A percentile compares a stretch with the other conserved stretches of the same genome.
phyloP scores from a whole-genome alignment of 2,797 vertebrate species.

The Myripristis jacobus region DNA sequence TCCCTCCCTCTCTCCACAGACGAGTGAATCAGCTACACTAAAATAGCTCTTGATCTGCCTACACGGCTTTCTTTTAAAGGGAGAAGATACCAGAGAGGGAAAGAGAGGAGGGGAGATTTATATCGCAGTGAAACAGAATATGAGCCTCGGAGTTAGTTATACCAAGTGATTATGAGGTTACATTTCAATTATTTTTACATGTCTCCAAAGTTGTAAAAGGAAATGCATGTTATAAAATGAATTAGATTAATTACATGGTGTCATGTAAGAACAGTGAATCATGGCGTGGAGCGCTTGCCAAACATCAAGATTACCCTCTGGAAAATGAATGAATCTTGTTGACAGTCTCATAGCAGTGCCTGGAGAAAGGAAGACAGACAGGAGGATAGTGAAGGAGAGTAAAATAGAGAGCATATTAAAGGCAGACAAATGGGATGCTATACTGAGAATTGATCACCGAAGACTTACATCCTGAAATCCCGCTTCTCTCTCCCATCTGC shows the following conservation, averaged over 20 bases:
- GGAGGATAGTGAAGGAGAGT: constrained; percentile 6
- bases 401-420: constrained; percentile 44
- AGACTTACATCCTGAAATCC: background rate
- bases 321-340: constrained; percentile 55
- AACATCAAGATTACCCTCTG: constrained; percentile 52
- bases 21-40: constrained; percentile 70
- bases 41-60: constrained; percentile 73
- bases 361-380: constrained; percentile 15
- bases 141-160: constrained; percentile 46
- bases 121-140: constrained; percentile 41
- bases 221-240: constrained; percentile 53
- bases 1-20: constrained; percentile 50
- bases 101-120: constrained; percentile 52
- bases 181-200: constrained; percentile 65
- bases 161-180: constrained; percentile 56
- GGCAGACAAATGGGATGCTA: constrained; percentile 26
- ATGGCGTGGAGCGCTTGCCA: constrained; percentile 21
- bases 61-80: constrained; percentile 61
- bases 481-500: constrained; percentile 16
- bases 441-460: constrained; percentile 23
- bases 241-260: constrained; percentile 57
- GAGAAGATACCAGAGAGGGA: constrained; percentile 30
- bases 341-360: constrained; percentile 39
- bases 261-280: constrained; percentile 37
- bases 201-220: constrained; percentile 55